These are phyloP conservation scores for Sclerodermus sp. DNA, from an alignment of 2,888 invertebrate species.

Conservation along the genomic window DNA sequence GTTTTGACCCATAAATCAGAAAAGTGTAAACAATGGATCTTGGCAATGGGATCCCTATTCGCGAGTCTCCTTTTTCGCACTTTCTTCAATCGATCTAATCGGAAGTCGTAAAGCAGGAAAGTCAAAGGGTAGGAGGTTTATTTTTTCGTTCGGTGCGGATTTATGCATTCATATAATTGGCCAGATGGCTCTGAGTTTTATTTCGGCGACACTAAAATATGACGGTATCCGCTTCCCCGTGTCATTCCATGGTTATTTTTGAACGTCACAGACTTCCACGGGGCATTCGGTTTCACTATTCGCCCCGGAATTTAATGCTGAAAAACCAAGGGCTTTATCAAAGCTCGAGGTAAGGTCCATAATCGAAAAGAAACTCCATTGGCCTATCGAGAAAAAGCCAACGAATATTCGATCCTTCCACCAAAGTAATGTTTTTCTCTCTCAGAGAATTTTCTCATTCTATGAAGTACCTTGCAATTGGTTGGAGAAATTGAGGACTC, in stretches of 20 bases:
- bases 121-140: conserved; percentile 1
- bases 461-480: too few species aligned
- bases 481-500: too few species aligned
- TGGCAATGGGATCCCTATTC: too few species aligned
- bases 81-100: not conserved
- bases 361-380: too few species aligned
- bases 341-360: too few species aligned
- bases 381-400: too few species aligned
- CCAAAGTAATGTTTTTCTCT: too few species aligned
- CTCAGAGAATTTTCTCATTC: too few species aligned
- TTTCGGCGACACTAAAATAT: conserved; percentile 35
- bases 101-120: conserved; percentile 10
- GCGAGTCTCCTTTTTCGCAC: too few species aligned
- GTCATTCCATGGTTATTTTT: conserved; percentile 37
- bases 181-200: conserved; percentile 36
- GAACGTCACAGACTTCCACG: conserved; percentile 24
- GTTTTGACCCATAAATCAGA: too few species aligned
- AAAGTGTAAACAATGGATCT: too few species aligned
- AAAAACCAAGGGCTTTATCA: not conserved
- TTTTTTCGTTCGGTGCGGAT: conserved; percentile 2
- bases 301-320: conserved; percentile 5
- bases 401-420: too few species aligned
- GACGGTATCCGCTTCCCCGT: conserved; percentile 34
- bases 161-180: conserved; percentile 32
- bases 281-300: conserved; percentile 20